A percentile compares a stretch with the other conserved stretches of the same genome.
Conservation (phyloP, 2,888 invertebrate genomes). For the Ormyrus nitidulus region DNA sequence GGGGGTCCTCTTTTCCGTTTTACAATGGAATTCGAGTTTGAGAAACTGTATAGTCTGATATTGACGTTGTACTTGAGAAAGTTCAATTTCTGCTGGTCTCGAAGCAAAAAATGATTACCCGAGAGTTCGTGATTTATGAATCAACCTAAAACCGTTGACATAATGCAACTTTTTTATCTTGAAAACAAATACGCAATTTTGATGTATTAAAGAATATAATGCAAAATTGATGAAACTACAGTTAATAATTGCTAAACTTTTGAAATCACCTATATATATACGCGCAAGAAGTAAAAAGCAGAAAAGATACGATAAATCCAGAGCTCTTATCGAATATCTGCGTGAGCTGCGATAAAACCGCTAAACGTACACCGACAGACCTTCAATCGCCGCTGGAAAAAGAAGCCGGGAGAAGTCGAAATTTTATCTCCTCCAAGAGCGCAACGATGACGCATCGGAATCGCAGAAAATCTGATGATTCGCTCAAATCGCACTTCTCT, state of each 20-base stretch:
- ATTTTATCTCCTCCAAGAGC: conserved; percentile 17
- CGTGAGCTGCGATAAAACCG: conserved; percentile 6
- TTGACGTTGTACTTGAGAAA: too few species aligned
- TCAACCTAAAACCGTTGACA: background rate
- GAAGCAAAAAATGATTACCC: too few species aligned
- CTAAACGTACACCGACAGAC: background rate
- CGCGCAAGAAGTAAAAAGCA: background rate
- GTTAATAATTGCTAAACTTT: background rate
- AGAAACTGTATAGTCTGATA: too few species aligned
- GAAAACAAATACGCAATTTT: background rate
- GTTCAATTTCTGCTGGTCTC: too few species aligned
- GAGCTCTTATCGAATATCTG: conserved; percentile 25
- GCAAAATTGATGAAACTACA: background rate
- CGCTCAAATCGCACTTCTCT: background rate
- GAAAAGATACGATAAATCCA: conserved; percentile 31
- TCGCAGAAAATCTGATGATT: conserved; percentile 8
- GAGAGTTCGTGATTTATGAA: too few species aligned
- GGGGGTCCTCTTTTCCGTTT: too few species aligned
- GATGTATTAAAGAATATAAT: background rate
- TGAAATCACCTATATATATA: too few species aligned
- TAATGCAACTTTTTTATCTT: background rate
- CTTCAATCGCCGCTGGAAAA: conserved; percentile 33
- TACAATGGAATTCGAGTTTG: too few species aligned
- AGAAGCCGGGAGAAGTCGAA: background rate
- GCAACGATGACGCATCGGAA: background rate